Conservation (phyloP, 2,888 invertebrate genomes). For the Rhagophthalmus giganteus region DNA sequence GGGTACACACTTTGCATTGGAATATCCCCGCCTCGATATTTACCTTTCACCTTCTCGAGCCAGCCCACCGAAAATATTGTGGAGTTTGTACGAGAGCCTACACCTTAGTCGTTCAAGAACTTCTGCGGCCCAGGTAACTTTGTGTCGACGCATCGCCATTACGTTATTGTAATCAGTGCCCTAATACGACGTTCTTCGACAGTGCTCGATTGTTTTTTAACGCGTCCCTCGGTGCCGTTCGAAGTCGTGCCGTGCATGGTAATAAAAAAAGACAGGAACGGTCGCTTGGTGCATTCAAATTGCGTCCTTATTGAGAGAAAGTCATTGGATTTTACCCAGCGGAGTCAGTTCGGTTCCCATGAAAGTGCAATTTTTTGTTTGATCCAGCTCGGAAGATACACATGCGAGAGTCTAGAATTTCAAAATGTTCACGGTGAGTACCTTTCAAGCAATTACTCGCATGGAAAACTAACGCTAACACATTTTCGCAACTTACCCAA, state of each 20-base stretch:
- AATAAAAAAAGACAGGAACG: not conserved
- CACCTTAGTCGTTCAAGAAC: slow-evolving; percentile 6
- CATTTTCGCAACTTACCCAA: not conserved
- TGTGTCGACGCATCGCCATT: no score
- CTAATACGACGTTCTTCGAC: no score
- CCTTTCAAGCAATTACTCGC: not conserved
- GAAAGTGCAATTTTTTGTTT: slow-evolving; percentile 8
- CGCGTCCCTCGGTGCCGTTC: no score
- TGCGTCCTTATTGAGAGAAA: slow-evolving; percentile 6
- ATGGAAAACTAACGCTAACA: not conserved
- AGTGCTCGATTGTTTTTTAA: no score
- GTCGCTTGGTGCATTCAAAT: slow-evolving; percentile 1
- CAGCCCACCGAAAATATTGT: slow-evolving; percentile 1
- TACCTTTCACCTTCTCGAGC: slow-evolving; percentile 21
- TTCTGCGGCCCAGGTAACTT: not conserved
- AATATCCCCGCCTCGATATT: slow-evolving; percentile 17
- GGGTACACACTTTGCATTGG: slow-evolving; percentile 14
- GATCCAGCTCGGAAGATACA: no score
- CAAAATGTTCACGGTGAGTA: slow-evolving; percentile 14
- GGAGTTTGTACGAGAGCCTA: slow-evolving; percentile 2
- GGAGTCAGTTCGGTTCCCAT: slow-evolving; percentile 5
- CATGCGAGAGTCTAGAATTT: slow-evolving; percentile 9
- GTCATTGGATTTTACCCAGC: slow-evolving; percentile 10
- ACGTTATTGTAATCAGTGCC: no score
- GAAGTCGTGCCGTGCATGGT: slow-evolving; percentile 6